Evolutionary conservation across 2,113 vertebrate genomes (phyloP), one percentile per base, ranked within the genome.

Genomic region (Rhizomys pruinosus): DNA sequence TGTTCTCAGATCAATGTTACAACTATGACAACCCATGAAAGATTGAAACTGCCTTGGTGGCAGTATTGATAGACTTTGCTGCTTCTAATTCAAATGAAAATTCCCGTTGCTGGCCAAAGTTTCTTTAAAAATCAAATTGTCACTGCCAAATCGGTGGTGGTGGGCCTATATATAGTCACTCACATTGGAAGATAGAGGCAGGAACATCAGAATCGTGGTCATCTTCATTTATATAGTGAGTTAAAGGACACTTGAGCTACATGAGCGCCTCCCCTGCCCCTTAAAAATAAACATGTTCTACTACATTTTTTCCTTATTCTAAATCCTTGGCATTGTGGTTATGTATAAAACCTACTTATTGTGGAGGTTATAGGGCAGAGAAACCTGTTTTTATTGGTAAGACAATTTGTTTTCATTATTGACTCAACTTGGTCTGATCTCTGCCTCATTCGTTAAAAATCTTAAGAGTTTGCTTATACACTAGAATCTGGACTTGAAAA

Each of bases 21-120:
- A 79, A 55, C 88, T 63, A 71, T 79, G 57, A 87, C 59, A n/a
- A 74, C 52, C 79, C 37, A 44, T 72, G 78, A 91, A 90, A 29
- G 34, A 1, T 87, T 94, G 73, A 74, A 88, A 66, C 85, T 82
- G 42, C 39, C 84, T 93, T 64, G 42, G 90, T 81, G 64, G 37
- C 92, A 93, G 29, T 63, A 86, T 37, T 93, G 92, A 19, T 86
- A 85, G 63, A 78, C 64, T 90, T 78, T 69, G 63, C n/a, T 39
- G 90, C 12, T 22, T 90, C 91, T 32, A 42, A 1, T 93, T 94
- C 55, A 95, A 25, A 52, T 92, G 69, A 93, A 93, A 82, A 69
- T 25, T 47, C 73, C n/a, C 29, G 84, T 93, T 47, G 27, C 55
- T n/a, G 63, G 59, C 47, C 61, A 81, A 25, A 93, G 68, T 94